These are phyloP conservation scores for Homarus gammarus DNA, from an alignment of 2,888 invertebrate genomes.

Conservation along the genomic window DNA sequence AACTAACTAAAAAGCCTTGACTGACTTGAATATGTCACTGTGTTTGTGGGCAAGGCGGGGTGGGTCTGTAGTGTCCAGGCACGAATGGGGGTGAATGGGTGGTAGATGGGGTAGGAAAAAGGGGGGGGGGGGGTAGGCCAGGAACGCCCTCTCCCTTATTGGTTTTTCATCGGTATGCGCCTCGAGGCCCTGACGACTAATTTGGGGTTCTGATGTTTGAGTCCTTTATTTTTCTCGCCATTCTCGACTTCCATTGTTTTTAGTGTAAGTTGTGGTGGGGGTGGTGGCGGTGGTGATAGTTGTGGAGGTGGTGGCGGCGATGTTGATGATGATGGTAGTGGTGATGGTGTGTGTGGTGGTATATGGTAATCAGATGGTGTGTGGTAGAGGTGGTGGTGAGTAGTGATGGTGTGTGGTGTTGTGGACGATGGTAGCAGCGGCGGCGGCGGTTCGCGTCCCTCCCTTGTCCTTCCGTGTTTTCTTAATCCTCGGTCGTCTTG, in stretches of 20 bases:
- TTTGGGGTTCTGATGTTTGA: slow-evolving; percentile 52
- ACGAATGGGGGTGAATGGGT: too few relatives aligned
- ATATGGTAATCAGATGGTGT: background rate
- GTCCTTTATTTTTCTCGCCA: slow-evolving; percentile 54
- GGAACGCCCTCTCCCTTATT: slow-evolving; percentile 63
- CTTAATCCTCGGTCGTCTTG: background rate
- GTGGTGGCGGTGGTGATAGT: background rate
- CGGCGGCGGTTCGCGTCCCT: too few relatives aligned
- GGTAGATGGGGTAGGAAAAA: too few relatives aligned
- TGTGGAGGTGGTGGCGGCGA: background rate
- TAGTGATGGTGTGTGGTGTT: too few relatives aligned
- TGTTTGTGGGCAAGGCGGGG: background rate
- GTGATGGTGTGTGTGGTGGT: background rate
- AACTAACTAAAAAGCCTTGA: too few relatives aligned
- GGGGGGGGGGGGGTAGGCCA: background rate
- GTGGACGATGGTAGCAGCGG: background rate
- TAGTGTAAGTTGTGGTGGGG: background rate
- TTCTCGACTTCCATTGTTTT: slow-evolving; percentile 28
- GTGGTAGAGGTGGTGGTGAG: too few relatives aligned
- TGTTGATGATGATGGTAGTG: background rate
- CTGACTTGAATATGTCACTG: too few relatives aligned
- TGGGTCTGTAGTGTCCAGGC: slow-evolving; percentile 3
- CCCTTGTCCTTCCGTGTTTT: background rate
- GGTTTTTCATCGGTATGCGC: slow-evolving; percentile 68
- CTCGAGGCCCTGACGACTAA: slow-evolving; percentile 54